Evolutionary conservation across 2,888 invertebrate species (phyloP), one percentile per base, ranked within the genome.

Genomic region (Plusia festucae): DNA sequence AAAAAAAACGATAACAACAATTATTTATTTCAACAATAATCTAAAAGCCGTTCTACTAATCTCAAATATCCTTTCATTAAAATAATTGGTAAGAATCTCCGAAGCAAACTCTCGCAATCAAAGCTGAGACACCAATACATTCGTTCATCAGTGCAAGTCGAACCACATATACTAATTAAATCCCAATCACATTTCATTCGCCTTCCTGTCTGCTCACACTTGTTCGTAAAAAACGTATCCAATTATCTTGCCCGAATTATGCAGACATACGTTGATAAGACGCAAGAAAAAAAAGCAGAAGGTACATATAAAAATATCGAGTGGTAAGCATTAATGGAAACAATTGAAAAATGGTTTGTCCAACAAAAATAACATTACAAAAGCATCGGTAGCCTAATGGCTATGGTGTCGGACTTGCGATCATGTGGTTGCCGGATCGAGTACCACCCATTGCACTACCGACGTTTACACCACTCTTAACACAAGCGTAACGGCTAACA

Each of bases 161-260:
- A 60, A 55, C 52, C 70, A 51, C 68, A 62, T 53, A 55, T 78
- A 68, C 71, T 78, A 79, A 81, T 82, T 82, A 76, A 78, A 68
- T 27, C 54, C 61, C 59, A 66, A 74, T 75, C 61, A 70, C 65
- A 73, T 72, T 78, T 73, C 63, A 68, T 52, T 60, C 60, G 30
- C 58, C 72, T 59, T 73, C 59, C 58, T 30, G n/a, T 59, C 20
- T 15, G 30, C 59, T 24, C 32, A 56, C 55, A 61, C 20, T 18
- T 55, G 51, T 52, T 51, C 34, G 52, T 40, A 68, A 82, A 82
- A 80, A 86, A 84, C 81, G 78, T 74, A 81, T 82, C 81, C 86
- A 89, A 88, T 88, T 89, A 89, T 85, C 85, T 74, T 75, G 60
- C 68, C 72, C 73, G 73, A 79, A 78, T 78, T 85, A 85, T 88